Conservation (phyloP, 2,113 vertebrate species). For the Psettodes erumei region DNA sequence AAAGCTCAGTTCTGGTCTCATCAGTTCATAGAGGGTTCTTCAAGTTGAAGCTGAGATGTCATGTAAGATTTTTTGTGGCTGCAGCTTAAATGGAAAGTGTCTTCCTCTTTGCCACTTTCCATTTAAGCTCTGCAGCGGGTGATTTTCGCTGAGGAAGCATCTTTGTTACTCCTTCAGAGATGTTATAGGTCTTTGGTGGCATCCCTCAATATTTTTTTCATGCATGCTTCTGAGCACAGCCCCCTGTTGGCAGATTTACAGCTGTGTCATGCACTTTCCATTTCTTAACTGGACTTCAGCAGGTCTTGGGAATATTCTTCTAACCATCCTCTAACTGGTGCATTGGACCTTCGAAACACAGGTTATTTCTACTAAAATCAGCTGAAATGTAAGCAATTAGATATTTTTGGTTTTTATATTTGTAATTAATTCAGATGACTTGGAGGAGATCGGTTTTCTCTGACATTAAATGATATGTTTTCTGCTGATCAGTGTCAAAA, state of each 20-base stretch:
- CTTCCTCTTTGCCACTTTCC: neutral
- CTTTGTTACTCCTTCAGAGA: neutral
- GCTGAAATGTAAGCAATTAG: neutral
- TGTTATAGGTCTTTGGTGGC: neutral
- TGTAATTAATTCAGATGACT: neutral
- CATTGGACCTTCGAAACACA: neutral
- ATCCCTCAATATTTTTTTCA: neutral
- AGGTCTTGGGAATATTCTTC: neutral
- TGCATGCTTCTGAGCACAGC: neutral
- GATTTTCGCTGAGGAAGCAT: too few species aligned
- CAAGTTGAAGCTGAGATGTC: conserved; percentile 2
- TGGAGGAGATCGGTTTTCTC: neutral
- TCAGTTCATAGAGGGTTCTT: conserved; percentile 1
- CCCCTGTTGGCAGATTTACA: neutral
- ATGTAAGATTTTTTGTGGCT: neutral
- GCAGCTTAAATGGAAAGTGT: too few species aligned
- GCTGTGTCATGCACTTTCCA: neutral
- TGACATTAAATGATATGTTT: neutral
- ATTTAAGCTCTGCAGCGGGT: too few species aligned
- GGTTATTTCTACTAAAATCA: neutral
- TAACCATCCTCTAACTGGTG: neutral
- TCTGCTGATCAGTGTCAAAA: neutral
- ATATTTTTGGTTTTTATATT: neutral
- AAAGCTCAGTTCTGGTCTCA: neutral
- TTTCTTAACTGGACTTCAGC: neutral